phyloP scores from a whole-genome alignment of 1,140 invertebrate species.

The Apis florea region DNA sequence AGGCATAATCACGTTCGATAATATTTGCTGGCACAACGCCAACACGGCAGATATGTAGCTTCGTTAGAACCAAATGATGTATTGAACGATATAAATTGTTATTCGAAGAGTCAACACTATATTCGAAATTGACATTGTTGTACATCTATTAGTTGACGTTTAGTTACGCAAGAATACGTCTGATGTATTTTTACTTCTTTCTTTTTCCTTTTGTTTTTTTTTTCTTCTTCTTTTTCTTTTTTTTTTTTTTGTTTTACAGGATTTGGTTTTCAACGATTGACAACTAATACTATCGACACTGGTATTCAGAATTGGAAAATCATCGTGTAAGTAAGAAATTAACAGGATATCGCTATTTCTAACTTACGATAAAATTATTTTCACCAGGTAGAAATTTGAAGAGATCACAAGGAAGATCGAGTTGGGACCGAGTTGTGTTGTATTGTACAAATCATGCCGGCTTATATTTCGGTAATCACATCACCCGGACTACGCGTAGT shows the following conservation, averaged over 20 bases:
- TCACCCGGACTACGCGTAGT: background rate
- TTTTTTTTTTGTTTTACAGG: background rate
- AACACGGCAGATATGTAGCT: background rate
- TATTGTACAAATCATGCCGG: background rate
- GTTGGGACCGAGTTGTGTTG: background rate
- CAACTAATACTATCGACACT: too few species aligned
- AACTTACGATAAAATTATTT: too few species aligned
- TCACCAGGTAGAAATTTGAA: background rate
- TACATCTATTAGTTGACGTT: background rate
- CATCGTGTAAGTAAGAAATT: too few species aligned
- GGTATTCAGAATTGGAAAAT: too few species aligned
- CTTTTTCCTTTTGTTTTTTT: too few species aligned
- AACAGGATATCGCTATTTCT: too few species aligned
- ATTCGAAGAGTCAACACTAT: background rate
- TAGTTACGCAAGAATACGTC: background rate
- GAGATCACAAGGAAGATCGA: background rate
- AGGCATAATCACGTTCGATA: background rate
- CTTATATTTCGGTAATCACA: background rate
- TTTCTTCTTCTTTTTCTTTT: too few species aligned
- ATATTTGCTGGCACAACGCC: slow-evolving; percentile 18
- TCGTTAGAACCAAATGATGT: slow-evolving; percentile 9
- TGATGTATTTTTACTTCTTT: background rate
- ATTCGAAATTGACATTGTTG: too few species aligned
- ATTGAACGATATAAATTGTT: slow-evolving; percentile 10
- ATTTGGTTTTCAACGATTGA: too few species aligned